These are phyloP conservation scores for Apus apus DNA, from an alignment of 2,113 vertebrate genomes.

Conservation along the genomic window DNA sequence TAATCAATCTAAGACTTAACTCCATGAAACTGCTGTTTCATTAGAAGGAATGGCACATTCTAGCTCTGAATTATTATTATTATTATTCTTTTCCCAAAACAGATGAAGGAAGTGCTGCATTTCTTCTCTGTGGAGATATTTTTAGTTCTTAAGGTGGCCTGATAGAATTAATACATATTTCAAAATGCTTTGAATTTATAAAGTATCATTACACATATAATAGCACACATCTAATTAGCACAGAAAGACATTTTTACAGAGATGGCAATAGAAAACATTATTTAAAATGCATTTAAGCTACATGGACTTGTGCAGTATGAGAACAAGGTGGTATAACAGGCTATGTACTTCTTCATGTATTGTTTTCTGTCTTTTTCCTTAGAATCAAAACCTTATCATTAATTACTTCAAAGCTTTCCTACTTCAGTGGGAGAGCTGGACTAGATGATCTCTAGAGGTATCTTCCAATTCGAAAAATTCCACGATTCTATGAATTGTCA, in stretches of 20 bases:
- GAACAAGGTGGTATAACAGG: neutral
- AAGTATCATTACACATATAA: neutral
- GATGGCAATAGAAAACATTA: neutral
- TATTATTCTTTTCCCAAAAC: too few relatives aligned
- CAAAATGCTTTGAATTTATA: neutral
- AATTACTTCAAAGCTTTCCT: neutral
- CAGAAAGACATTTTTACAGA: neutral
- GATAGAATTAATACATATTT: neutral
- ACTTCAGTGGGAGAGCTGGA: too few relatives aligned
- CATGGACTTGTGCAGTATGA: neutral
- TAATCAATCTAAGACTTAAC: too few relatives aligned
- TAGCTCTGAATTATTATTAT: too few relatives aligned
- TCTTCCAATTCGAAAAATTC: too few relatives aligned
- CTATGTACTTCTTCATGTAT: neutral
- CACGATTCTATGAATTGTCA: neutral
- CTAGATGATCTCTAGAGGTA: too few relatives aligned
- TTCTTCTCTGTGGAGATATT: too few relatives aligned
- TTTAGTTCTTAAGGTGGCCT: too few relatives aligned
- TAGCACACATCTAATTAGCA: neutral
- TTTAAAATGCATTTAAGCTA: neutral
- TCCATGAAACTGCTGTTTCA: too few relatives aligned
- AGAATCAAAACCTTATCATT: neutral
- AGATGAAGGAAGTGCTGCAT: too few relatives aligned
- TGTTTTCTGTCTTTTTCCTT: neutral
- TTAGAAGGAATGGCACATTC: too few relatives aligned